Evolutionary conservation across 1,140 invertebrate genomes (phyloP).

Genomic region (Adelges cooleyi): DNA sequence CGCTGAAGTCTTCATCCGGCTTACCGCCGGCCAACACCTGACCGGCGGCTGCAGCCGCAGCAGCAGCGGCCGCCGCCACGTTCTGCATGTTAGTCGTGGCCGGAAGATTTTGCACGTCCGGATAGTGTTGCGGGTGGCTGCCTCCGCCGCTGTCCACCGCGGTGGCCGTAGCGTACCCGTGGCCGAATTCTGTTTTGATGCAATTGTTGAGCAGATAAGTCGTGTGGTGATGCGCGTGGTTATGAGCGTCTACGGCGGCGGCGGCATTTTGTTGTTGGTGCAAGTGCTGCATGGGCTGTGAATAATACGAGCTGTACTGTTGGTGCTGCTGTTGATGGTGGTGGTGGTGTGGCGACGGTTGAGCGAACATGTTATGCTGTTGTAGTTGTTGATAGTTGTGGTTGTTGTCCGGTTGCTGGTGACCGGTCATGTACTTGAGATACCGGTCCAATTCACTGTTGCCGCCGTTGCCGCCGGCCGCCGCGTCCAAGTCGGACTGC

Average conservation of each 20-base stretch:
- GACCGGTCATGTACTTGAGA: conserved; percentile 42
- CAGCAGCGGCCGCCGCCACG: conserved; percentile 33
- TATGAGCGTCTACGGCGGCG: not conserved
- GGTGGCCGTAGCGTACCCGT: not conserved
- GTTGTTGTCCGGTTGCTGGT: conserved; percentile 32
- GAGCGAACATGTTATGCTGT: conserved; percentile 8
- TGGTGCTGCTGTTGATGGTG: conserved; percentile 30
- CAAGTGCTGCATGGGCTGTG: not conserved
- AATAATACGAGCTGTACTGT: conserved; percentile 20
- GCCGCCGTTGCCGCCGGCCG: conserved; percentile 31
- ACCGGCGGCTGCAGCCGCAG: conserved; percentile 37
- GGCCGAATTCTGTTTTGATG: conserved; percentile 7
- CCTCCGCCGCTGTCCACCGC: not conserved
- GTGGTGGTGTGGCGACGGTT: not conserved
- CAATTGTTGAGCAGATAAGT: conserved; percentile 16
- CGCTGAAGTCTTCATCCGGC: conserved; percentile 67
- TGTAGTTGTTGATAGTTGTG: conserved; percentile 34
- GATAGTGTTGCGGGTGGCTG: not conserved
- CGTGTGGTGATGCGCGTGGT: conserved; percentile 7
- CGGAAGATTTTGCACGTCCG: conserved; percentile 9
- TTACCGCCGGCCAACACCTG: conserved; percentile 38
- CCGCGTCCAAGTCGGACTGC: not conserved
- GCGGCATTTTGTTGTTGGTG: not conserved
- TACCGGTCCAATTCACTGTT: conserved; percentile 51
- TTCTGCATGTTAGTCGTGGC: conserved; percentile 16